Base-by-base conservation (phyloP, 2,113 vertebrate genomes). In the Rhinopomastus cyanomelas region DNA sequence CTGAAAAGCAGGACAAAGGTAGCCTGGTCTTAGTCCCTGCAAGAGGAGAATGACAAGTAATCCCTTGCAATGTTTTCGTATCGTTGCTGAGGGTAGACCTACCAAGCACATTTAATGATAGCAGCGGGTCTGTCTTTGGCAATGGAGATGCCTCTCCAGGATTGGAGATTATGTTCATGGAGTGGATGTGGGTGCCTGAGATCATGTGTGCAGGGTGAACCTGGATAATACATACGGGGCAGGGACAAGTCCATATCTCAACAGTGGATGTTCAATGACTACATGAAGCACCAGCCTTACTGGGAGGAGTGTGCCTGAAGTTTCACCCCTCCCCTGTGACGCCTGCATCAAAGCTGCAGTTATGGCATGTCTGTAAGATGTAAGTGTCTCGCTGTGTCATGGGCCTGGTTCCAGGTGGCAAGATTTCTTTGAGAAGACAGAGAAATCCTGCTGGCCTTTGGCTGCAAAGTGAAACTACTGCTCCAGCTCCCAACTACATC, bases 201-300 rank as follows among this genome's bases (percentile, higher is more conserved):
- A 18, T 32, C 1, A 42, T 42, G 39, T n/a, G n/a, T n/a, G n/a
- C n/a, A n/a, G n/a, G n/a, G n/a, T n/a, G n/a, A n/a, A n/a, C n/a
- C n/a, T n/a, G n/a, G n/a, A n/a, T n/a, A n/a, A 0, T 16, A n/a
- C 13, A 2, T 2, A 0, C 0, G 1, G 29, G 59, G 26, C 61
- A n/a, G 36, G 48, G 37, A 37, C 60, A 29, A 66, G 25, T 22
- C 20, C 6, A 25, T 13, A 4, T 66, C 61, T 86, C 18, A 3
- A 30, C 18, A 17, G 19, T 1, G 8, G 9, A 78, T 71, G 61
- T 2, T 1, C 42, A n/a, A 29, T 42, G 0, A 0, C 3, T 3
- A 9, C 1, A 2, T 5, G 51, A 69, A 56, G 8, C 64, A 71
- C 11, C 30, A 16, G 8, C 42, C 2, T 2, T 37, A 19, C 13